Evolutionary conservation across 2,797 vertebrate species (phyloP).

Genomic region (Characodon lateralis): DNA sequence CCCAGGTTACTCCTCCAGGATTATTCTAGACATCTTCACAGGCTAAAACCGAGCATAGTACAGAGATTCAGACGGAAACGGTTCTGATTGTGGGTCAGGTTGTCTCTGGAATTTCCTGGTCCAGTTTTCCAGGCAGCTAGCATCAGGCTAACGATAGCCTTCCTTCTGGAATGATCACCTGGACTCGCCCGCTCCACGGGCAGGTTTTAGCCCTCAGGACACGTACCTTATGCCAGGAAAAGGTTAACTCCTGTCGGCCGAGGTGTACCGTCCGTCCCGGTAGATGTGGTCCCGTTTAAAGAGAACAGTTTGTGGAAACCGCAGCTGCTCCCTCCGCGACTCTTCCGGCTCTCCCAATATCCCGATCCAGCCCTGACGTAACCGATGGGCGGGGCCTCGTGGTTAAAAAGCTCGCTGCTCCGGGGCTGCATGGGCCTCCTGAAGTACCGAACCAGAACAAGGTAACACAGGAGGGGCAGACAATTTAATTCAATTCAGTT

Average conservation of each 20-base stretch:
- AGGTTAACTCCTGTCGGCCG: slow-evolving; percentile 5
- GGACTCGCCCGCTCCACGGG: neutral
- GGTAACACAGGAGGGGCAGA: no score
- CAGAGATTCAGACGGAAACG: neutral
- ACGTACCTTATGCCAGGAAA: slow-evolving; percentile 49
- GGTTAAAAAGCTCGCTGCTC: neutral
- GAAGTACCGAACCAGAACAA: neutral
- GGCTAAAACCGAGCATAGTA: neutral
- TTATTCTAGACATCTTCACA: neutral
- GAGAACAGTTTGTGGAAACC: slow-evolving; percentile 6
- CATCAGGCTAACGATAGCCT: slow-evolving; percentile 58
- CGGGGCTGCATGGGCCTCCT: neutral
- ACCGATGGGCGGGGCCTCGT: slow-evolving; percentile 9
- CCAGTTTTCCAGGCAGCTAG: slow-evolving; percentile 41
- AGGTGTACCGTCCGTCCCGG: neutral
- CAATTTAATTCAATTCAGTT: no score
- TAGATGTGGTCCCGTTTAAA: slow-evolving; percentile 4
- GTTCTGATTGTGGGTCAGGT: neutral
- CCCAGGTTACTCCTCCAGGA: neutral
- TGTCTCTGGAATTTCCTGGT: slow-evolving; percentile 68
- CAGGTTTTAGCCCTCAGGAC: neutral
- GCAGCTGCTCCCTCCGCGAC: slow-evolving; percentile 4
- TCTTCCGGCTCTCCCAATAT: slow-evolving; percentile 68
- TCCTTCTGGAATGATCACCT: slow-evolving; percentile 25
- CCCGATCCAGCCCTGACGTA: slow-evolving; percentile 36